Evolutionary conservation across 2,888 invertebrate genomes (phyloP).

Genomic region (Augochlorella aurata): DNA sequence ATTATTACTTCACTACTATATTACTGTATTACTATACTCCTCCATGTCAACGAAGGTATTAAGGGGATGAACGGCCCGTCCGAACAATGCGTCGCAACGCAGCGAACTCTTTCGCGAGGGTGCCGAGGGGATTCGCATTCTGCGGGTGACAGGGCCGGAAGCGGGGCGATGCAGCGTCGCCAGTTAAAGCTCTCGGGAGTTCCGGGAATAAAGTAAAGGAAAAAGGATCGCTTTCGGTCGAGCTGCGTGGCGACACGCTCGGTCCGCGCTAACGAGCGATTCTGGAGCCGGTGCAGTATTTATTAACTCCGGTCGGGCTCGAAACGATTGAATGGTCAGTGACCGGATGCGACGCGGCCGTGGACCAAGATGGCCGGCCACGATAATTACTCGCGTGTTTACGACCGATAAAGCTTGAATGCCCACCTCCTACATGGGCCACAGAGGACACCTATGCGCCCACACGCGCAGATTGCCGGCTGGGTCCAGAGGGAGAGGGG

Average conservation of each 20-base stretch:
- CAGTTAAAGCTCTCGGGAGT: neutral
- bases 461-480: conserved; percentile 27
- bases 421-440: conserved; percentile 41
- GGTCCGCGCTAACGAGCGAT: conserved; percentile 34
- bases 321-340: conserved; percentile 78
- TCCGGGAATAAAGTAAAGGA: neutral
- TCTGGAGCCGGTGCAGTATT: conserved; percentile 65
- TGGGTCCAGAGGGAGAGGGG: neutral
- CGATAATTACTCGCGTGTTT: conserved; percentile 78
- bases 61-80: conserved; percentile 45
- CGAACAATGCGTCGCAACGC: neutral
- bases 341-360: conserved; percentile 78
- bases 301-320: conserved; percentile 63
- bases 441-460: conserved; percentile 40
- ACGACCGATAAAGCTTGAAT: conserved; percentile 73
- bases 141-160: neutral
- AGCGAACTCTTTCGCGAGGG: conserved; percentile 33
- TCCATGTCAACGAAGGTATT: no score
- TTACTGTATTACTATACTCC: no score
- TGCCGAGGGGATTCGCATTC: neutral
- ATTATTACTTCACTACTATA: no score
- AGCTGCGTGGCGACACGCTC: neutral
- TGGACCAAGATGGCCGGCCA: conserved; percentile 70
- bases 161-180: neutral
- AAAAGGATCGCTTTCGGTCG: neutral